These are phyloP conservation scores for Anabacerthia variegaticeps DNA, from an alignment of 2,797 vertebrate species.

Conservation along the genomic window DNA sequence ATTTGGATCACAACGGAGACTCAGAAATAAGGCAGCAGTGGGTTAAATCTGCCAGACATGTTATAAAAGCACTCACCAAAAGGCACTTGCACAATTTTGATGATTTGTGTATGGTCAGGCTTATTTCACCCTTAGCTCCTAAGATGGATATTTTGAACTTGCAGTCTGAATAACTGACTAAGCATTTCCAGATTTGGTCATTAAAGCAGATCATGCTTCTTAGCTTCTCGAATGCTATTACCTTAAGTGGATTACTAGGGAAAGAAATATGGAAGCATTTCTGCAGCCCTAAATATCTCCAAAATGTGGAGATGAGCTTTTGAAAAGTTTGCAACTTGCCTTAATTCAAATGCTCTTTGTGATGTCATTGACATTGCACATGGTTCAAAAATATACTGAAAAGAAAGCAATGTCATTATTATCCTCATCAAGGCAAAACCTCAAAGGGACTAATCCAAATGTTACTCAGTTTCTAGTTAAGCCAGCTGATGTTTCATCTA, in stretches of 20 bases:
- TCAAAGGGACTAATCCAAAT: constrained; percentile 28
- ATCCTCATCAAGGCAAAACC: constrained; percentile 32
- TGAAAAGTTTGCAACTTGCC: not conserved
- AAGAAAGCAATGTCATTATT: not conserved
- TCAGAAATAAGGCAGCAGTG: not conserved
- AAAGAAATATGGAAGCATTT: constrained; percentile 37
- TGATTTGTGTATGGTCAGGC: not conserved
- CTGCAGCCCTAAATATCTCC: not conserved
- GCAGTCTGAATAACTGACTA: constrained; percentile 54
- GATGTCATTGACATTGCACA: not conserved
- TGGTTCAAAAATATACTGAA: constrained; percentile 14
- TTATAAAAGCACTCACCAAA: rapidly evolving
- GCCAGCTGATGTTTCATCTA: not conserved
- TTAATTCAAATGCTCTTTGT: not conserved
- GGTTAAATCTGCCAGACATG: not conserved
- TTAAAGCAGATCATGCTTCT: constrained; percentile 72
- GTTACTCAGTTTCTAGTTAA: constrained; percentile 7
- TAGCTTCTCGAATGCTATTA: constrained; percentile 68
- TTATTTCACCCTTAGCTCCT: constrained; percentile 7
- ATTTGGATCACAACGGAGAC: not conserved
- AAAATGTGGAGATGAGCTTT: not conserved
- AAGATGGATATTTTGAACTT: constrained; percentile 51
- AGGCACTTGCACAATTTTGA: not conserved
- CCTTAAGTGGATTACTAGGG: constrained; percentile 63
- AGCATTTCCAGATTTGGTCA: constrained; percentile 66